Conservation (phyloP, 2,888 invertebrate genomes). For the Thecocarcelia acutangulata region DNA sequence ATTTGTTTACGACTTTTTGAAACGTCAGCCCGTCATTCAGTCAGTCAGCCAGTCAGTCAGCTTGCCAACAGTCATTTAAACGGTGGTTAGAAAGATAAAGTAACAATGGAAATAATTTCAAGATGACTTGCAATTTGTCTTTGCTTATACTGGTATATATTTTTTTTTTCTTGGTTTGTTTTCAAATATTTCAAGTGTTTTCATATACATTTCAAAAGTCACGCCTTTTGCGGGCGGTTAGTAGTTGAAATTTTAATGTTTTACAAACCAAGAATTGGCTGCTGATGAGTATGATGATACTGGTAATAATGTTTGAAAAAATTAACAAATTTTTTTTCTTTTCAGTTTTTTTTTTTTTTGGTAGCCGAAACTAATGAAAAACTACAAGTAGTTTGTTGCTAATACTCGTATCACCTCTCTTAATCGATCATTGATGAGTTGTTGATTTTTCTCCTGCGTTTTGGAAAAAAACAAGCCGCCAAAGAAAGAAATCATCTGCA, state of each 20-base stretch:
- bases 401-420: constrained; percentile 56
- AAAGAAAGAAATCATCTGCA: constrained; percentile 10
- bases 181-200: constrained; percentile 3
- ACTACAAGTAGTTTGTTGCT: constrained; percentile 50
- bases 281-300: constrained; percentile 30
- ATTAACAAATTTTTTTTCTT: neutral
- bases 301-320: constrained; percentile 1
- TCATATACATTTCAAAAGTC: constrained; percentile 57
- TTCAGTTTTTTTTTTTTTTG: neutral
- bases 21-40: neutral
- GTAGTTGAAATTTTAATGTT: constrained; percentile 42
- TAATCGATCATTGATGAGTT: constrained; percentile 71
- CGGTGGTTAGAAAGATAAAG: constrained; percentile 25
- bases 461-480: constrained; percentile 45
- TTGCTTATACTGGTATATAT: too few species aligned
- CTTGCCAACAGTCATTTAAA: neutral
- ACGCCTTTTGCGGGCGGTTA: constrained; percentile 64
- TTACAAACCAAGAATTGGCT: constrained; percentile 38
- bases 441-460: constrained; percentile 54
- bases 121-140: constrained; percentile 64
- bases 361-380: constrained; percentile 18
- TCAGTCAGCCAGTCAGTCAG: neutral
- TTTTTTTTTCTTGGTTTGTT: too few species aligned
- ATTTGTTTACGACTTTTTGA: constrained; percentile 49
- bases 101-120: constrained; percentile 50